Evolutionary conservation across 1,140 invertebrate genomes (phyloP).

Genomic region (Delia radicum): DNA sequence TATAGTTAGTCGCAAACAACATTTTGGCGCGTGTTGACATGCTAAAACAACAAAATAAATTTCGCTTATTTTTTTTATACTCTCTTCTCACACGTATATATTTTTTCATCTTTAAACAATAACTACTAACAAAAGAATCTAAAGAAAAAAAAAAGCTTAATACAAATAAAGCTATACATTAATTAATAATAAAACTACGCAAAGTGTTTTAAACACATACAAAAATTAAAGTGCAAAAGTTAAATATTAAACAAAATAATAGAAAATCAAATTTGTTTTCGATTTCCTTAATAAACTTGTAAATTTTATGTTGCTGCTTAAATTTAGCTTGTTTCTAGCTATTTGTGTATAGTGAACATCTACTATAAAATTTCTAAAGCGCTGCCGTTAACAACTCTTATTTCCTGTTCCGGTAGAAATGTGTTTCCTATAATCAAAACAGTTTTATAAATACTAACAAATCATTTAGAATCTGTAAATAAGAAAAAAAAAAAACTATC

Average conservation of each 20-base stretch:
- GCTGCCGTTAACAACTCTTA: neutral
- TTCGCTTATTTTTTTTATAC: constrained; percentile 25
- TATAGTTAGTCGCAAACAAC: constrained; percentile 48
- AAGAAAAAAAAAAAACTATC: too few species aligned
- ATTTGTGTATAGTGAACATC: too few species aligned
- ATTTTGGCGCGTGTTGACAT: constrained; percentile 56
- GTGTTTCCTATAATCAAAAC: too few species aligned
- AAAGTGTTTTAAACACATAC: too few species aligned
- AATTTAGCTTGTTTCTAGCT: neutral
- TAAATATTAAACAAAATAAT: neutral
- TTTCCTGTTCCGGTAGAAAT: neutral
- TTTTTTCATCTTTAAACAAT: constrained; percentile 3
- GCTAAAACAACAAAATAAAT: constrained; percentile 29
- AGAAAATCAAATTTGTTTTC: neutral
- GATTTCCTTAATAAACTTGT: neutral
- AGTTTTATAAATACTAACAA: too few species aligned
- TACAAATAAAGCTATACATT: too few species aligned
- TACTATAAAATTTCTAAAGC: too few species aligned
- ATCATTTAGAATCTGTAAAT: too few species aligned
- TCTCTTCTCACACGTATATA: too few species aligned
- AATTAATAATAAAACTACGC: too few species aligned
- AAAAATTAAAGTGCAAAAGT: neutral
- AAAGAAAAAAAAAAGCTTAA: neutral
- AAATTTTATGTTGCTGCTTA: neutral
- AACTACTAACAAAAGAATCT: neutral